Base-by-base conservation (phyloP, 92 coral and sea anemone genomes). In the Siderastrea siderea region DNA sequence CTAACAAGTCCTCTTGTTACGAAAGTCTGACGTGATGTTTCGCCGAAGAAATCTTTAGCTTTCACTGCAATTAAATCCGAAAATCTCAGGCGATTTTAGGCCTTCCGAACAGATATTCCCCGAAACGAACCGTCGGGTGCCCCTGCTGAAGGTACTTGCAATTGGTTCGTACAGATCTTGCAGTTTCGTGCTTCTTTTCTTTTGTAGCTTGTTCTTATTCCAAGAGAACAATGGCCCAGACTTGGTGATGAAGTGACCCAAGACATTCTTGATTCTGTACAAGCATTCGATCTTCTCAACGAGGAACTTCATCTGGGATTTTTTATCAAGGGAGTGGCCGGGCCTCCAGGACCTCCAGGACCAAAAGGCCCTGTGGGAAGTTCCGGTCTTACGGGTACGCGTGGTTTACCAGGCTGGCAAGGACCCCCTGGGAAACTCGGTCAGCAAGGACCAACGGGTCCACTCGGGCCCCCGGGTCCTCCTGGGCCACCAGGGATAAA, bases 331-430 rank as follows among this genome's bases (percentile, higher is more conserved):
- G 99, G 99, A 16, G 89, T 93, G 6, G 93, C 86, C 13, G 99
- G 99, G 43, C 91, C 98, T 48, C 95, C 93, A 9, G 99, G 99
- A 5, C 90, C 94, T 47, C 77, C 74, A 49, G 99, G 99, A 45
- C 70, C 96, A 1, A 78, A 86, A 78, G 99, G 99, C 9, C 95
- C 95, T 46, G 10, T 85, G n/a, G 99, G 99, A 12, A 15, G 51
- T 50, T 76, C 62, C 5, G 99, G 99, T 5, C 68, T 74, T 7
- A 68, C 92, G 61, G 99, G 99, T 49, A 47, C 75, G 45, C n/a
- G 79, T 53, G 99, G 99, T 9, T 73, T 71, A 17, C 93, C 84
- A 1, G 98, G 99, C 51, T 86, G 81, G 79, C 84, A 86, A 71
- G 99, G 99, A 17, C 75, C 90, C 61, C 88, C 90, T 55, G 99